Evolutionary conservation across 2,797 vertebrate genomes (phyloP).

Genomic region (Miichthys miiuy): DNA sequence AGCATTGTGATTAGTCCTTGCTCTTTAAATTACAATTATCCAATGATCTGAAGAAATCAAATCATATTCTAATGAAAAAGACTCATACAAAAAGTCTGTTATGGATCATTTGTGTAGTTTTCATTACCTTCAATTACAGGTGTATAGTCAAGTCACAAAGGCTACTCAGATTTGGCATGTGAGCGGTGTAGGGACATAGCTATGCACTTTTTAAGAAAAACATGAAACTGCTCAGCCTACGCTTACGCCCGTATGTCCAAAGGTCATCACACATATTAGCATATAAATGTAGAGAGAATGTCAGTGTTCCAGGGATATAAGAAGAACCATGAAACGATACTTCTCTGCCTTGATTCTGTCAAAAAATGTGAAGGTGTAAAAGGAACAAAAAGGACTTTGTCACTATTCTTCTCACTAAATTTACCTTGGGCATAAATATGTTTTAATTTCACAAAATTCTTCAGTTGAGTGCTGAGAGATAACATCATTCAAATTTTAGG

Average conservation of each 20-base stretch:
- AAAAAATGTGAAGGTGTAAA: not conserved
- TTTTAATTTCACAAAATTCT: not conserved
- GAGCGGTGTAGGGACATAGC: not conserved
- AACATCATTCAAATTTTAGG: too few species aligned
- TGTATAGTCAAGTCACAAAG: too few species aligned
- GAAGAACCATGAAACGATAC: not conserved
- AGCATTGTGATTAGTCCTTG: not conserved
- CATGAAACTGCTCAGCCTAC: not conserved
- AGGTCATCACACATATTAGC: conserved; percentile 7
- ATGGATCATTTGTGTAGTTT: not conserved
- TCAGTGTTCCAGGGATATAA: not conserved
- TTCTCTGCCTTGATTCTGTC: not conserved
- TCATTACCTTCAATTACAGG: too few species aligned
- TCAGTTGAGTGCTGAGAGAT: too few species aligned
- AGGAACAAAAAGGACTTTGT: not conserved
- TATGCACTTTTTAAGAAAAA: not conserved
- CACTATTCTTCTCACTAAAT: too few species aligned
- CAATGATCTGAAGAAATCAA: too few species aligned
- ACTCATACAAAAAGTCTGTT: not conserved
- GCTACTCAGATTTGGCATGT: not conserved
- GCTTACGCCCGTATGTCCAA: not conserved
- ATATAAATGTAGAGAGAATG: conserved; percentile 1
- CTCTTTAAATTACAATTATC: too few species aligned
- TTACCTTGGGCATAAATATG: not conserved
- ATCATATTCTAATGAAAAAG: not conserved